phyloP scores from a whole-genome alignment of 2,113 vertebrate genomes.

The Marmota flaviventris region DNA sequence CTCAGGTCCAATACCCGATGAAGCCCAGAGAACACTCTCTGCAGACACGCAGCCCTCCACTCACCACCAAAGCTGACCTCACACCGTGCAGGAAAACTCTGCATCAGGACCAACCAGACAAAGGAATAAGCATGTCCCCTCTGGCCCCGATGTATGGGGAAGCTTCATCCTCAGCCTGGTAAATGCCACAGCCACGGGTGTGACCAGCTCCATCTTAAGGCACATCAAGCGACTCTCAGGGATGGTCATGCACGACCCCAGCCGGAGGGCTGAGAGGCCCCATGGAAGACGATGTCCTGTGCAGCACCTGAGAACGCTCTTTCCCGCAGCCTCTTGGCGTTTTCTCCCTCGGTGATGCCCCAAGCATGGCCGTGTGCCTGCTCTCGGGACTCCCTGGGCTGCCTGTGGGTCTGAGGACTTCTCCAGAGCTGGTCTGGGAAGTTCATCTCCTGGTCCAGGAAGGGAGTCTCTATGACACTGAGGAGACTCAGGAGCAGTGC shows the following conservation, averaged over 20 bases:
- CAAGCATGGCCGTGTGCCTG: rapidly evolving
- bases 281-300: neutral
- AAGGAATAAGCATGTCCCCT: constrained; percentile 26
- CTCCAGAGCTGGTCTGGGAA: rapidly evolving
- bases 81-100: neutral
- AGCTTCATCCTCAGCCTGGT: constrained; percentile 19
- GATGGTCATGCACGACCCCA: too few species aligned
- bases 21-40: neutral
- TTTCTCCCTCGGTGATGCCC: neutral
- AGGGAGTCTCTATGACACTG: neutral
- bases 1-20: neutral
- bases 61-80: constrained; percentile 44
- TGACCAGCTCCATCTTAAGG: constrained; percentile 4
- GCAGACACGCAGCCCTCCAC: neutral
- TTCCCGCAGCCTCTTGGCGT: rapidly evolving
- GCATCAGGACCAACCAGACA: neutral
- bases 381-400: rapidly evolving
- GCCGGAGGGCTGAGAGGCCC: neutral
- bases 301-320: too few species aligned
- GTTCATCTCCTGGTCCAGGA: neutral
- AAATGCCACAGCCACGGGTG: neutral
- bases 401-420: neutral
- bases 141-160: neutral
- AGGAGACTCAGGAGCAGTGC: neutral
- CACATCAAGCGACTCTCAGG: constrained; percentile 11